Base-by-base conservation (phyloP, 2,888 invertebrate genomes). In the Thysanoteuthis rhombus region DNA sequence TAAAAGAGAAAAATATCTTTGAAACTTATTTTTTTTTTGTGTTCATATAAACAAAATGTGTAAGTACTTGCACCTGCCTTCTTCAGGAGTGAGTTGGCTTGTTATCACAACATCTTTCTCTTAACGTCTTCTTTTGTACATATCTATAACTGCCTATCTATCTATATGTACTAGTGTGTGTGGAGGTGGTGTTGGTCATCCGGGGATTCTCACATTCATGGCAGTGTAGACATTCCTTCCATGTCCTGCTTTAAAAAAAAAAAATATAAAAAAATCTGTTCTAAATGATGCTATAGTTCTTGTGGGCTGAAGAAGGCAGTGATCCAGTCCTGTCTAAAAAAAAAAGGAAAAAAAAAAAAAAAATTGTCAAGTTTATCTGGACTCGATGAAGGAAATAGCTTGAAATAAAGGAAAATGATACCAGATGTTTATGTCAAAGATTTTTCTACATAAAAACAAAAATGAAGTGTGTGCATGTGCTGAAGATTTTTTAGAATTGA, bases 171-270 rank as follows among this genome's bases (percentile, higher is more conserved):
- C 10, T 0, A 40, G 25, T 90, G 90, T 40, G 90, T 39, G 90
- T 90, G 90, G 39, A 38, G 36, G 90, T 90, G 90, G 39, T 42
- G 42, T 42, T 90, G 90, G 39, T 42, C 42, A 40, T 90, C 90
- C 40, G 90, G 28, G 12, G 28, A 90, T 90, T 42, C 12, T 90
- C 40, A 75, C n/a, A n/a, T 75, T 75, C n/a, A 75, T 75, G 75
- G 75, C 75, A 75, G 75, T 75, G 75, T 75, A 75, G 75, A 75
- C 75, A 75, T 75, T 75, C 75, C 75, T 75, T 75, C 75, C 75
- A 75, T 75, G 75, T 75, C n/a, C 75, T 75, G 75, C 75, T 75
- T 75, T 75, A 75, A 75, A 16, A 75, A 75, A 36, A 36, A 75
- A 36, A n/a, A 36, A 58, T 28, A 28, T 25, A 32, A 58, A 58